Conservation (phyloP, 1,140 invertebrate genomes). For the Bombus soroeensis region DNA sequence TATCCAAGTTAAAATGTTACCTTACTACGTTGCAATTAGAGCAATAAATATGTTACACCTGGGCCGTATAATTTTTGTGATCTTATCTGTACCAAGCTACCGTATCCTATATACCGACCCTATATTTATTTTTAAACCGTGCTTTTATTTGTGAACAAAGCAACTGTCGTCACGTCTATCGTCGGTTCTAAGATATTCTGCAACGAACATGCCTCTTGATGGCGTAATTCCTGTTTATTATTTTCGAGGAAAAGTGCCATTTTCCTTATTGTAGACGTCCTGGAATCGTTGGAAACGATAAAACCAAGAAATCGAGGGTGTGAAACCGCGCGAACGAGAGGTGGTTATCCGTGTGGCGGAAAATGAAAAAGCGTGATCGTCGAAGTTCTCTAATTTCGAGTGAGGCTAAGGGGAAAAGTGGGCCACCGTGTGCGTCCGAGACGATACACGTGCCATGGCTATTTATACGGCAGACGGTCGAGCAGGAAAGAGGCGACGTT, state of each 20-base stretch:
- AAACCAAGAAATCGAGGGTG: too few species aligned
- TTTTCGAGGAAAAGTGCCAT: not conserved
- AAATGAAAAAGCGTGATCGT: constrained; percentile 31
- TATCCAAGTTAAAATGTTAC: not conserved
- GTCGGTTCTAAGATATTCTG: too few species aligned
- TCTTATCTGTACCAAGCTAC: not conserved
- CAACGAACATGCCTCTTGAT: too few species aligned
- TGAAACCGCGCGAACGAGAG: not conserved
- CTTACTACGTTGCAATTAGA: not conserved
- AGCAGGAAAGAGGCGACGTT: constrained; percentile 21
- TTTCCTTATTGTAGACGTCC: too few species aligned
- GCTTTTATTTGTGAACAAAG: not conserved
- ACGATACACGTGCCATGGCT: constrained; percentile 55
- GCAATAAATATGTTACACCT: not conserved
- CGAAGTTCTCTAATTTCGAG: constrained; percentile 58
- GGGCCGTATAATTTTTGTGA: not conserved
- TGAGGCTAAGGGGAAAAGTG: constrained; percentile 57
- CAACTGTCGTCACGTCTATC: too few species aligned
- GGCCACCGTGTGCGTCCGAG: constrained; percentile 60
- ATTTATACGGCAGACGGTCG: constrained; percentile 59
- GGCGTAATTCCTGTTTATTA: too few species aligned
- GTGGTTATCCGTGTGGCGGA: not conserved
- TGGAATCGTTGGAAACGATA: too few species aligned
- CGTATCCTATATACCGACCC: not conserved
- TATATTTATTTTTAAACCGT: not conserved